Percentiles rank a stretch among this genome's conserved stretches.
Evolutionary conservation across 2,113 vertebrate species (phyloP).

Genomic region (Tragulus kanchil): DNA sequence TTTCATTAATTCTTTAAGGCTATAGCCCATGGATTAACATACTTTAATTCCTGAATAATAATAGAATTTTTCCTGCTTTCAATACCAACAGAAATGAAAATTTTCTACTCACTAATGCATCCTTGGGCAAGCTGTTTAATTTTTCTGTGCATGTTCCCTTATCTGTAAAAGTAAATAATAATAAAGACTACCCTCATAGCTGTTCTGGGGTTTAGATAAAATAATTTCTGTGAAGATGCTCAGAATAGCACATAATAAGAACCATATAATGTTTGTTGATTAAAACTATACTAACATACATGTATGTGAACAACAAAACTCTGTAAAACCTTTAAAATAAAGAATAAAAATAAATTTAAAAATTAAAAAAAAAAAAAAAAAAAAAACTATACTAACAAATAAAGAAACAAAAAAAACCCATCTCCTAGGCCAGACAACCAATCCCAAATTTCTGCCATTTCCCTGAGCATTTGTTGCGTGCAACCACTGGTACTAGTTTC

Average conservation of each 20-base stretch:
- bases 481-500: neutral
- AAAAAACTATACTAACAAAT: neutral
- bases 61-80: neutral
- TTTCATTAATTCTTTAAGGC: neutral
- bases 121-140: neutral
- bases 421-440: neutral
- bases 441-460: neutral
- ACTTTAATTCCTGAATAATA: neutral
- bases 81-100: neutral
- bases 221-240: neutral
- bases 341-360: too few relatives aligned
- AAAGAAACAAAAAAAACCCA: neutral
- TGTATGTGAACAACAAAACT: too few relatives aligned
- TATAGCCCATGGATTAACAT: neutral
- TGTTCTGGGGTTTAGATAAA: neutral
- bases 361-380: too few relatives aligned
- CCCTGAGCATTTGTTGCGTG: neutral
- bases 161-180: neutral
- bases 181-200: neutral
- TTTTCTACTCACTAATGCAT: neutral
- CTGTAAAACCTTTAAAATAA: too few relatives aligned
- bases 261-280: neutral
- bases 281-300: neutral
- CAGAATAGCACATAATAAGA: neutral
- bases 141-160: neutral